These are phyloP conservation scores for Platorchestia sp. DNA, from an alignment of 1,140 invertebrate genomes.

Conservation along the genomic window DNA sequence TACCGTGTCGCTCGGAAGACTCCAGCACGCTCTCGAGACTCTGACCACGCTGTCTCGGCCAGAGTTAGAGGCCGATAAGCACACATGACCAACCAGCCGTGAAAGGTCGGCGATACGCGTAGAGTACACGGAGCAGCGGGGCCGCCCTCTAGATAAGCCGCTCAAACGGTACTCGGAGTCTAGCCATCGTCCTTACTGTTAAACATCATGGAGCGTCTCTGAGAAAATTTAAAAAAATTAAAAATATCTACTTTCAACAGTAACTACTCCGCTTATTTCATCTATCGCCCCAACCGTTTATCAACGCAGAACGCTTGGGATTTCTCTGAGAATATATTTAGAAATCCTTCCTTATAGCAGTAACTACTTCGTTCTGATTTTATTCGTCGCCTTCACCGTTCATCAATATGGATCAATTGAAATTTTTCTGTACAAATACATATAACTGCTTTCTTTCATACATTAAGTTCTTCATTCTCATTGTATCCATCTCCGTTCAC, in stretches of 20 bases:
- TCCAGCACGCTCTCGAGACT: too few relatives aligned
- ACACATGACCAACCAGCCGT: background rate
- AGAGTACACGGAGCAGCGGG: background rate
- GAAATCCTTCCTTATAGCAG: too few relatives aligned
- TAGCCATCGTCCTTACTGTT: background rate
- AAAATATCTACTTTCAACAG: too few relatives aligned
- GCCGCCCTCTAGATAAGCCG: background rate
- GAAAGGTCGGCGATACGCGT: background rate
- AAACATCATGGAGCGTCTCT: background rate
- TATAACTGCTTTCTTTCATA: too few relatives aligned
- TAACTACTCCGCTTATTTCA: too few relatives aligned
- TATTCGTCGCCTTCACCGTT: background rate
- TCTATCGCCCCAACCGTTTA: too few relatives aligned
- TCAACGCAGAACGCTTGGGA: too few relatives aligned
- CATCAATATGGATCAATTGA: background rate
- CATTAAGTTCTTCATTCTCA: too few relatives aligned
- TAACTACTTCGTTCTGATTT: background rate
- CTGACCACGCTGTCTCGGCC: background rate
- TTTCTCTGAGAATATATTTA: too few relatives aligned
- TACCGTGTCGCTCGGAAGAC: too few relatives aligned
- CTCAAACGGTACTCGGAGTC: background rate
- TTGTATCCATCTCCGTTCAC: too few relatives aligned
- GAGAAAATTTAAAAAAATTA: too few relatives aligned
- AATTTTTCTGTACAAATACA: background rate
- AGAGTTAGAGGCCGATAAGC: background rate